Base-by-base conservation (phyloP, 1,140 invertebrate genomes). In the Drosophila miranda region DNA sequence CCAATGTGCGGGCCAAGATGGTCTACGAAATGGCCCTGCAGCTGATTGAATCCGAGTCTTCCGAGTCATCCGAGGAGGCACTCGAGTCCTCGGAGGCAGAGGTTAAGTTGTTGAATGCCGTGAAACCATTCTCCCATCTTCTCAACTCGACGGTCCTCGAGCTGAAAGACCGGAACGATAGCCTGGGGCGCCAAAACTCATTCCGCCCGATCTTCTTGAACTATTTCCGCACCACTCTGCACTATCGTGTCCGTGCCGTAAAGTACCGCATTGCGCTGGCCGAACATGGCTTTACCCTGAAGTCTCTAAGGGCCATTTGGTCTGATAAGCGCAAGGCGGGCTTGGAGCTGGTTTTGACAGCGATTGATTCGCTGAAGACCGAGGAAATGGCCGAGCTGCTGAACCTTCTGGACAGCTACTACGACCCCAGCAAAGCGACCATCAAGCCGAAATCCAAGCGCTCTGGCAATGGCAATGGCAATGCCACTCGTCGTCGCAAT, bases 391-490 rank as follows among this genome's bases (percentile, higher is more conserved):
- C 93, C 16, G 95, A 95, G 81, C 82, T 96, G 44, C 90, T 95
- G 16, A 93, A 94, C 30, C 93, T 96, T 61, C 92, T 96, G 21
- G 94, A 95, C 87, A 93, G 93, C 83, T 94, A 95, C 79, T 96
- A 95, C 79, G 94, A 95, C 90, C 94, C 94, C n/a, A 92, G 92
- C 60, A 94, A 95, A 87, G 92, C 93, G 21, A 89, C 91, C 11
- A 80, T 93, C 8, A 91, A 92, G 57, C 92, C 92, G 16, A 42
- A 81, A 16, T 48, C 89, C 5, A 91, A 91, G 42, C 49, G 19
- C 19, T 19, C 19, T 19, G 19, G 19, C 1, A 80, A 68, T 45
- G 82, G 69, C 38, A n/a, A n/a, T n/a, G n/a, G n/a, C n/a, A n/a
- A n/a, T n/a, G n/a, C n/a, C n/a, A 59, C 69, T 14, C 75, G 86